Percentiles rank a stretch among this genome's conserved stretches.
Conservation (phyloP, 2,888 invertebrate species). For the Caenorhabditis parvicauda region DNA sequence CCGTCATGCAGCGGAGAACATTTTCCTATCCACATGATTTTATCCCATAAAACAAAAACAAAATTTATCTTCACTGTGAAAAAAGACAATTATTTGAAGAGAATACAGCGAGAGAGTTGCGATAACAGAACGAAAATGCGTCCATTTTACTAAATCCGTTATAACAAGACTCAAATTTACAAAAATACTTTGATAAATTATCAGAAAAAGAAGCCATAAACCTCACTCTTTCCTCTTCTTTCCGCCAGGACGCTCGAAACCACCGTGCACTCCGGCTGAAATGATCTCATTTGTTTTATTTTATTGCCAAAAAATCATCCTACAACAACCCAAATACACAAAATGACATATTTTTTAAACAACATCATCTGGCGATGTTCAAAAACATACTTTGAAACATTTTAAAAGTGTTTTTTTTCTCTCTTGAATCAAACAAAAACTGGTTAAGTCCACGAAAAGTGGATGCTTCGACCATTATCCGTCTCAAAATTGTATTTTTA, state of each 20-base stretch:
- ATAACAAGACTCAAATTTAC: no score
- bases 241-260: constrained; percentile 82
- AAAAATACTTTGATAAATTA: not conserved
- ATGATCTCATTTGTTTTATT: not conserved
- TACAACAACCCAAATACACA: not conserved
- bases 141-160: no score
- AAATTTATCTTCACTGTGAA: no score
- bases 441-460: not conserved
- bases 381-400: not conserved
- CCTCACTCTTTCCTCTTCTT: constrained; percentile 67
- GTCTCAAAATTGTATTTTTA: not conserved
- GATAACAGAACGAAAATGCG: no score
- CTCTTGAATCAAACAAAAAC: not conserved
- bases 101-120: no score
- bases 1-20: no score
- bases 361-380: no score
- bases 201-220: not conserved
- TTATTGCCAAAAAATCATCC: not conserved
- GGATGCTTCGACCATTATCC: not conserved
- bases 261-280: constrained; percentile 80
- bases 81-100: no score
- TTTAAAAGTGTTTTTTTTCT: not conserved
- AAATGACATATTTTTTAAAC: no score
- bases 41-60: no score
- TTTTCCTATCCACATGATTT: no score